Conservation (phyloP, 1,140 invertebrate genomes). For the Agraylea sexmaculata region DNA sequence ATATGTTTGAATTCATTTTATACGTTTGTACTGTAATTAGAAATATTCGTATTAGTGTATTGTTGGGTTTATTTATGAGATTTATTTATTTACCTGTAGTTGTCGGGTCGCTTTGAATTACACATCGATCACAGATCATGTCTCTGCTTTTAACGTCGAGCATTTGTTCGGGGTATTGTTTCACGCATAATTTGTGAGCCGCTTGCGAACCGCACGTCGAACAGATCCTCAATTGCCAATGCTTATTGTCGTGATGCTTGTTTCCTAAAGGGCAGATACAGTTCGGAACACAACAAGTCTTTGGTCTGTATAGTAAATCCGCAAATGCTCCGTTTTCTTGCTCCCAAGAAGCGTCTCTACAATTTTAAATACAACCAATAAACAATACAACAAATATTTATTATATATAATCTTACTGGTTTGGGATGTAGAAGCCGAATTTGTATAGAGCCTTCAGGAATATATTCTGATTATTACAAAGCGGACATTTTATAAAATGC, state of each 20-base stretch:
- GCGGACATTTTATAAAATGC: conserved; percentile 57
- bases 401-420: too few relatives aligned
- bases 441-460: conserved; percentile 45
- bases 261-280: conserved; percentile 28
- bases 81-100: too few relatives aligned
- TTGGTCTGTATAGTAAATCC: conserved; percentile 31
- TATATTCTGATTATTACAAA: conserved; percentile 48
- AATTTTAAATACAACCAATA: conserved; percentile 17
- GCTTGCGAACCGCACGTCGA: conserved; percentile 12
- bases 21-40: too few relatives aligned
- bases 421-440: conserved; percentile 54
- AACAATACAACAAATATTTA: too few relatives aligned
- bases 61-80: too few relatives aligned
- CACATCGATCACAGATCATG: too few relatives aligned
- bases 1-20: too few relatives aligned
- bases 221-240: conserved; percentile 11
- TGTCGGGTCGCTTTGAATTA: too few relatives aligned
- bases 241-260: conserved; percentile 18
- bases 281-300: conserved; percentile 21
- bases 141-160: too few relatives aligned
- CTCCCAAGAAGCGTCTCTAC: conserved; percentile 57
- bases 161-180: too few relatives aligned
- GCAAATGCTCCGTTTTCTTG: conserved; percentile 47
- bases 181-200: conserved; percentile 7
- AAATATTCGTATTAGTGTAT: too few relatives aligned